phyloP scores from a whole-genome alignment of 1,140 invertebrate species.

The Paracyclopina nana region DNA sequence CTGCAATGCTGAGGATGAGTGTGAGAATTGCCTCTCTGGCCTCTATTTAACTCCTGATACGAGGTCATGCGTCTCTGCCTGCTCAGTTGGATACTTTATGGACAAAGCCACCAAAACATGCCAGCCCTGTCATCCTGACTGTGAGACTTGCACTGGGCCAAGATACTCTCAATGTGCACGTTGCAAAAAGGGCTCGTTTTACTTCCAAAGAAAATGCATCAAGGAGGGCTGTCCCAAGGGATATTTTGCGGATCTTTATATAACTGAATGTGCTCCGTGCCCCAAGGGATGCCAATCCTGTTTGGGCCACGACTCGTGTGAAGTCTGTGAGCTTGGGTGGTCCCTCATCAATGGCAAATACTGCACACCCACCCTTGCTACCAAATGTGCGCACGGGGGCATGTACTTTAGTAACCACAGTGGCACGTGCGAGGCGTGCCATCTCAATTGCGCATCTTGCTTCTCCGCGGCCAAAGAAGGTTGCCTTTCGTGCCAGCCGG shows the following conservation, averaged over 20 bases:
- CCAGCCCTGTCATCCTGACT: neutral
- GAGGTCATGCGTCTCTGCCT: no score
- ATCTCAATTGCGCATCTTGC: neutral
- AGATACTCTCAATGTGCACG: neutral
- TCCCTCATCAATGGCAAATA: neutral
- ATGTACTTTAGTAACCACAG: neutral
- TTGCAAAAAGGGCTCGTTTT: neutral
- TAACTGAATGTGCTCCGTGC: neutral
- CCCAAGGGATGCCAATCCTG: neutral
- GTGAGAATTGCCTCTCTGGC: no score
- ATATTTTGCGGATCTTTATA: neutral
- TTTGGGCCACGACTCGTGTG: neutral
- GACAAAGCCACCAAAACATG: neutral
- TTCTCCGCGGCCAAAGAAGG: neutral
- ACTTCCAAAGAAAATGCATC: neutral
- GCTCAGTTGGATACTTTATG: neutral
- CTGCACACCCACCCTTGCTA: neutral
- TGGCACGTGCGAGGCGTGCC: neutral
- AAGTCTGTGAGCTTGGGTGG: neutral
- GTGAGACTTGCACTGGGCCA: neutral
- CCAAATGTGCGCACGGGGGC: neutral
- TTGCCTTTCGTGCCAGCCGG: neutral
- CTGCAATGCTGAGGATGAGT: no score
- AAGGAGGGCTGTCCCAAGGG: neutral
- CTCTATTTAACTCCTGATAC: neutral